These are phyloP conservation scores for Acleris holmiana DNA, from an alignment of 2,888 invertebrate genomes.

Conservation along the genomic window DNA sequence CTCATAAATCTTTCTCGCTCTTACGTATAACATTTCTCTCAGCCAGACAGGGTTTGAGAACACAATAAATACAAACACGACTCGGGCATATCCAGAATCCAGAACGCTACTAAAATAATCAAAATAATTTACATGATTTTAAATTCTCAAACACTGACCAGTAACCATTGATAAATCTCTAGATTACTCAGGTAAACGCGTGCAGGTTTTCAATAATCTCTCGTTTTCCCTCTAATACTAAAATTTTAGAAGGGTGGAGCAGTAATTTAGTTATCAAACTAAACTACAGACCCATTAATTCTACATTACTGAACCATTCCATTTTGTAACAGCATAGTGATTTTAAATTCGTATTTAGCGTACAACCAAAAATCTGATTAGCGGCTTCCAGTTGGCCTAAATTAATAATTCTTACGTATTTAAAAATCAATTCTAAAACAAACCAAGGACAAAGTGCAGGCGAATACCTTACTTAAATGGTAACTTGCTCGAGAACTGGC, in stretches of 20 bases:
- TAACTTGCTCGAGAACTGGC: conserved; percentile 25
- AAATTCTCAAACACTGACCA: conserved; percentile 18
- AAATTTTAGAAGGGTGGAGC: neutral
- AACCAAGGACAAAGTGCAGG: conserved; percentile 8
- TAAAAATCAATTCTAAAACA: too few relatives aligned
- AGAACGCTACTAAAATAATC: conserved; percentile 35
- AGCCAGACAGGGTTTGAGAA: conserved; percentile 1
- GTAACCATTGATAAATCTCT: conserved; percentile 7
- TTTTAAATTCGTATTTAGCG: too few relatives aligned
- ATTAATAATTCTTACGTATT: too few relatives aligned
- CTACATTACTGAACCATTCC: too few relatives aligned
- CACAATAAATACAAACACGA: conserved; percentile 32
- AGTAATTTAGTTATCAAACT: too few relatives aligned
- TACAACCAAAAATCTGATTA: too few relatives aligned
- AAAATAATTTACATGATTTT: conserved; percentile 40
- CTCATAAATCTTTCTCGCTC: neutral
- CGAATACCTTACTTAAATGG: neutral
- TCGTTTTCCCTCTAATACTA: neutral
- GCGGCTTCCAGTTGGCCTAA: too few relatives aligned
- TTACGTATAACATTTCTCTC: conserved; percentile 7
- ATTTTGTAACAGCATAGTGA: too few relatives aligned
- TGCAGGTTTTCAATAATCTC: conserved; percentile 6
- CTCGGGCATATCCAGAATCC: conserved; percentile 33
- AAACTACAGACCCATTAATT: too few relatives aligned
- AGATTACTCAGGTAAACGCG: conserved; percentile 10